Base-by-base conservation (phyloP, 2,888 invertebrate genomes). In the Ypsolopha scabrella region DNA sequence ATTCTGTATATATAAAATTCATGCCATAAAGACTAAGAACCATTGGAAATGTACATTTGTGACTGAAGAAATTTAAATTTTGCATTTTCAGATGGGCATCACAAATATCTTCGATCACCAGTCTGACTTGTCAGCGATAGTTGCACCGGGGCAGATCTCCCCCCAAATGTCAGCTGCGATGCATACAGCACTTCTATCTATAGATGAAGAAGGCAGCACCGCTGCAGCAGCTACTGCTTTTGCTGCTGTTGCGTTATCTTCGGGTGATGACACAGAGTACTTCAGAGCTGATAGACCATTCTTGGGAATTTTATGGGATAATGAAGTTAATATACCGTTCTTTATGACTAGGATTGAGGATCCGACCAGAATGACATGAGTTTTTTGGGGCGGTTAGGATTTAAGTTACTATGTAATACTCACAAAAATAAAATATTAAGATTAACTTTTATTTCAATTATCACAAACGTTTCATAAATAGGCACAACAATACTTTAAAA, bases 311-410 rank as follows among this genome's bases (percentile, higher is more conserved):
- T 62, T 89, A 11, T 80, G 88, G 75, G 88, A 89, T 52, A 73
- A 68, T 6, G 65, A 67, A 10, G 67, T 72, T n/a, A 65, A 70
- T 1, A 59, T 87, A 6, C 88, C 89, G 0, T 54, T 88, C 41
- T 88, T 89, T 56, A 78, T 88, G 61, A 81, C 86, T 0, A 81
- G 75, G 60, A 74, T 89, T 43, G 78, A 78, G 55, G 74, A 88
- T 57, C 88, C 88, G 14, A 13, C 43, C 10, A 6, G 10, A 9
- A 11, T 11, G 24, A 24, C 24, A 24, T 24, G 24, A 24, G 10
- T 11, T 39, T 39, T 38, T 39, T 11, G 39, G 6, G 10, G 11
- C 1, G 10, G 2, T 39, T 39, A 11, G 39, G 6, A 11, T 39
- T 39, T 39, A 39, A 39, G 10, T 7, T 39, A 24, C 24, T 24